Conservation (phyloP, 2,888 invertebrate genomes). For the Lamproptera curius region DNA sequence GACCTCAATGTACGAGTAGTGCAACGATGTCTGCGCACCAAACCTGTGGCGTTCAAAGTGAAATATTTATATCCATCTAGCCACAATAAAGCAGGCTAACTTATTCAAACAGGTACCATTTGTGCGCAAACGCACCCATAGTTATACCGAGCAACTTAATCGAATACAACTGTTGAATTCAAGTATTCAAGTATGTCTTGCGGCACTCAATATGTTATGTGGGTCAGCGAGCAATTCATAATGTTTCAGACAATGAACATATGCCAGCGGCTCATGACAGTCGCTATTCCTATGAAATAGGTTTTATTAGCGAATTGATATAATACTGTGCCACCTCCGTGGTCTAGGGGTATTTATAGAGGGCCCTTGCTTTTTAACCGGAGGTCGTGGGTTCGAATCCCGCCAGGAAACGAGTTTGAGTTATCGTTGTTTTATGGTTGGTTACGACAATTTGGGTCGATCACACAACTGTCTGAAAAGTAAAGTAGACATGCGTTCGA, state of each 20-base stretch:
- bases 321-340: too few species aligned
- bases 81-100: constrained; percentile 26
- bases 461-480: too few species aligned
- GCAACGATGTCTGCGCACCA: constrained; percentile 23
- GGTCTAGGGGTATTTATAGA: too few species aligned
- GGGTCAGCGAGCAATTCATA: constrained; percentile 10
- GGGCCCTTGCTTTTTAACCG: too few species aligned
- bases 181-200: not conserved
- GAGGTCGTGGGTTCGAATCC: too few species aligned
- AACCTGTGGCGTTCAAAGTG: constrained; percentile 21
- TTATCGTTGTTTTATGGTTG: too few species aligned
- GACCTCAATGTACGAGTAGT: constrained; percentile 30
- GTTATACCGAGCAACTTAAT: constrained; percentile 20
- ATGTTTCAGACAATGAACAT: not conserved
- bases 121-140: constrained; percentile 15
- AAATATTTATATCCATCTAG: constrained; percentile 26
- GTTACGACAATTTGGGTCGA: too few species aligned
- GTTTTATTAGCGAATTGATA: too few species aligned
- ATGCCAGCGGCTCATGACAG: not conserved
- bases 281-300: not conserved
- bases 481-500: too few species aligned
- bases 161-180: constrained; percentile 17
- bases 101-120: constrained; percentile 23
- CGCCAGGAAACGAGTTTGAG: too few species aligned
- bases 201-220: constrained; percentile 5